Base-by-base conservation (phyloP, 2,797 vertebrate genomes). In the Hoplostethus mediterraneus region DNA sequence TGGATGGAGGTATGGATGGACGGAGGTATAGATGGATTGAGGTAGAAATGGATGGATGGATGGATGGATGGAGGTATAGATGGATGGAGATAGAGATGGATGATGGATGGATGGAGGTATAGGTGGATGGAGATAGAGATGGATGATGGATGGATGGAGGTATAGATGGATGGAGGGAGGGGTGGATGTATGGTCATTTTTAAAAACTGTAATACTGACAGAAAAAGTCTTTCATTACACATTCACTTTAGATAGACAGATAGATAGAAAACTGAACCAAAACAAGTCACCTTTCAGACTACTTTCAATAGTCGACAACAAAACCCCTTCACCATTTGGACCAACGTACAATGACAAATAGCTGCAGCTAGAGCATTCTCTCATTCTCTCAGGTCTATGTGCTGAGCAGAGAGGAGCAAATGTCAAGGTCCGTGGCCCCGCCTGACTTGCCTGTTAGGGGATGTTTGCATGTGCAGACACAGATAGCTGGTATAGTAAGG, bases 371-470 rank as follows among this genome's bases (percentile, higher is more conserved):
- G 6, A 51, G 31, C 21, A 21, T 21, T 21, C 21, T 21, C 21
- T 21, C 14, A 17, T 21, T 44, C 21, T 63, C 25, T 38, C 11
- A 14, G 33, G 21, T 21, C 33, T 36, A 53, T 6, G 9, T 31
- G 53, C 49, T 53, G 28, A 63, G 73, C 81, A 64, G 16, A 36
- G 33, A 56, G 59, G 57, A 8, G 21, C 21, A 72, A 70, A 68
- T 28, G 25, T 57, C 44, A 77, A 63, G 38, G 70, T 72, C 57
- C 12, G 12, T 11, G 8, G 5, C 0, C 7, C 8, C 47, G 21
- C 31, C 38, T 3, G 47, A 67, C 54, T 3, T 0, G 14, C 58
- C 54, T 62, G 13, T 40, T 38, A 30, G 45, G 51, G 63, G 76
- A 40, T 73, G 63, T 67, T 69, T 62, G 28, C 36, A 25, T 58